Evolutionary conservation across 2,113 vertebrate species (phyloP).

Genomic region (Pluvianellus socialis): DNA sequence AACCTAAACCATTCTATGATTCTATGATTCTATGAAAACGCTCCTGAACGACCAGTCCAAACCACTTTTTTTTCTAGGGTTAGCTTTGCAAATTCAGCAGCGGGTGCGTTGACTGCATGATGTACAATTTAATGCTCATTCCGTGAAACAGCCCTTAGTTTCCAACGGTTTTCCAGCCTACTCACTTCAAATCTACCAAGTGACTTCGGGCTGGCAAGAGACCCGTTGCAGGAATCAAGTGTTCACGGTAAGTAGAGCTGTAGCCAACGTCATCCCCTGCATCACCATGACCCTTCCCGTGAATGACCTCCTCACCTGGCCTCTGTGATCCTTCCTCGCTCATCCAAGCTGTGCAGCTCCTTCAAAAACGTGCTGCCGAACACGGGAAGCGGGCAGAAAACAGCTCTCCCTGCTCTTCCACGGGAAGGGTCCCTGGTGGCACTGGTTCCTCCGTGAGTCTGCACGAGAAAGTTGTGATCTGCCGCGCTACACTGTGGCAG

Average conservation of each 20-base stretch:
- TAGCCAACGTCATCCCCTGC: neutral
- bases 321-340: neutral
- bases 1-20: too few relatives aligned
- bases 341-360: neutral
- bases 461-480: neutral
- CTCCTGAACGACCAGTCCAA: neutral
- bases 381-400: rapidly evolving
- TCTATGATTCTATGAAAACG: too few relatives aligned
- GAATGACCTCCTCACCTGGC: neutral
- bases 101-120: too few relatives aligned
- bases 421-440: neutral
- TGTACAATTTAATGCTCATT: neutral
- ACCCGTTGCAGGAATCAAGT: neutral
- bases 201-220: neutral
- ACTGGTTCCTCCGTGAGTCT: neutral
- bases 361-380: rapidly evolving
- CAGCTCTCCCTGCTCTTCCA: neutral
- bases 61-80: neutral
- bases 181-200: neutral
- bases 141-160: neutral
- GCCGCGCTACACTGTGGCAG: neutral
- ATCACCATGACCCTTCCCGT: neutral
- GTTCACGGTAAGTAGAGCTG: neutral
- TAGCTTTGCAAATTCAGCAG: neutral
- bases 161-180: neutral